These are phyloP conservation scores for Buteo buteo DNA, from an alignment of 2,113 vertebrate species.

Conservation along the genomic window DNA sequence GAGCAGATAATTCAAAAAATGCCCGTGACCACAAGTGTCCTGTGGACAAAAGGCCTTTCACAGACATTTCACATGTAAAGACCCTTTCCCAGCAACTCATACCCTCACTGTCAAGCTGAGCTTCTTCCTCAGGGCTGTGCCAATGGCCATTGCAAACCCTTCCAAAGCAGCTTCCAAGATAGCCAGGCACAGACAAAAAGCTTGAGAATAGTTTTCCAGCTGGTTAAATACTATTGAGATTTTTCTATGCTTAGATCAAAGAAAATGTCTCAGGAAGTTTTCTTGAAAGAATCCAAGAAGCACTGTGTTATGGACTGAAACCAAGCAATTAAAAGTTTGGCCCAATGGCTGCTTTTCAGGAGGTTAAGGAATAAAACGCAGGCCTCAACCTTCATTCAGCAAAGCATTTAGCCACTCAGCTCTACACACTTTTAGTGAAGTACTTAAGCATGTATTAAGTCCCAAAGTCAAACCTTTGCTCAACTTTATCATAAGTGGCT, in stretches of 20 bases:
- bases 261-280: background rate
- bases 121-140: background rate
- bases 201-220: background rate
- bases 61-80: background rate
- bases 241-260: background rate
- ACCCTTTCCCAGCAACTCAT: background rate
- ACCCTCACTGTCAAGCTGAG: background rate
- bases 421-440: background rate
- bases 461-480: background rate
- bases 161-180: background rate
- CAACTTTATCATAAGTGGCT: background rate
- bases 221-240: background rate
- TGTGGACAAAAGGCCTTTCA: background rate
- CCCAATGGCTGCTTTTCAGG: background rate
- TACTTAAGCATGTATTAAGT: background rate
- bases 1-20: background rate
- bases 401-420: background rate
- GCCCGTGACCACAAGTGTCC: fast-evolving
- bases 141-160: background rate
- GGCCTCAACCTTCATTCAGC: background rate
- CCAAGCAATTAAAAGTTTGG: background rate
- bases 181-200: background rate
- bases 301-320: background rate
- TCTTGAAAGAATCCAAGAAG: background rate
- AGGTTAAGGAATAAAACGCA: background rate